Conservation (phyloP, 2,113 vertebrate species). For the Leuciscus idus region DNA sequence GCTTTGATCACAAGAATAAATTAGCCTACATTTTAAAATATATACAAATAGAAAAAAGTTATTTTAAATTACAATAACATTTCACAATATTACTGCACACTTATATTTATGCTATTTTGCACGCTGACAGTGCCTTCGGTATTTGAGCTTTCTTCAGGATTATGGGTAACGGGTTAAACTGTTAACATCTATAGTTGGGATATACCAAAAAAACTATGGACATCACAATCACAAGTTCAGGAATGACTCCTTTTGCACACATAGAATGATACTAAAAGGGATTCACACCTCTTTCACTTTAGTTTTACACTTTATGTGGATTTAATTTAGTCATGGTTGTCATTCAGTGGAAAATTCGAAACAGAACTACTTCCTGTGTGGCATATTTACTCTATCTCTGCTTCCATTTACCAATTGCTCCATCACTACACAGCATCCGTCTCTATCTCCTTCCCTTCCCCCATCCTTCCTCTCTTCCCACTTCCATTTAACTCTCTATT, state of each 20-base stretch:
- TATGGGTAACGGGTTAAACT: background rate
- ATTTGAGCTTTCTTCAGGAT: background rate
- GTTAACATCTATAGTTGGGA: background rate
- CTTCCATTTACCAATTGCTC: background rate
- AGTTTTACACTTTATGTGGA: background rate
- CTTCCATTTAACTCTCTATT: constrained; percentile 33
- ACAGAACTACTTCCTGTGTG: background rate
- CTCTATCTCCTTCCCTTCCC: constrained; percentile 5
- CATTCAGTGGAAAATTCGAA: background rate
- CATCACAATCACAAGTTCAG: background rate
- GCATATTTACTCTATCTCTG: background rate
- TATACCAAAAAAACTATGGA: background rate
- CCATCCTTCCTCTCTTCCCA: constrained; percentile 19
- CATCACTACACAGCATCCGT: background rate
- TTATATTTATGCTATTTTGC: background rate
- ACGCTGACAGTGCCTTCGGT: background rate
- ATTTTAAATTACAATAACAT: background rate
- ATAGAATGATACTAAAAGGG: background rate
- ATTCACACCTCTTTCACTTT: background rate
- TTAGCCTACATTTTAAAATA: no score
- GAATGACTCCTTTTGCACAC: background rate
- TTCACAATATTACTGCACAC: background rate
- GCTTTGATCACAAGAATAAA: no score
- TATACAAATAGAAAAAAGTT: no score
- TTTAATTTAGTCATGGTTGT: background rate